Conservation (phyloP, 2,797 vertebrate genomes). For the Ctenosaura bakeri region DNA sequence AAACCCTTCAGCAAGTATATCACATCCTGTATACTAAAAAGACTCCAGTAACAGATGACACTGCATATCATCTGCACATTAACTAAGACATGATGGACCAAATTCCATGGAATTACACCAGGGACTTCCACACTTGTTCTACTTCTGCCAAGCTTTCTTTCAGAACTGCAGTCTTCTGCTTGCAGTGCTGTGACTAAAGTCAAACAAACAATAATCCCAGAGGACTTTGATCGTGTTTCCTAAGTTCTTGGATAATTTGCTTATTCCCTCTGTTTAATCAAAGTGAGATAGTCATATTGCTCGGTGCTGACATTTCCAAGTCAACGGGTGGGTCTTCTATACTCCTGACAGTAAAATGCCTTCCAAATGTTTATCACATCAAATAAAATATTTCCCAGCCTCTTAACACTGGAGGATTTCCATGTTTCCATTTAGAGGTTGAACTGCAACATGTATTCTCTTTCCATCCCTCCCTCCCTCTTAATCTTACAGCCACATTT, state of each 20-base stretch:
- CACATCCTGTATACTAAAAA: constrained; percentile 69
- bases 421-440: constrained; percentile 68
- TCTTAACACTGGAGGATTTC: constrained; percentile 70
- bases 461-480: constrained; percentile 57
- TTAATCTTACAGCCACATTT: constrained; percentile 34
- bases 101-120: constrained; percentile 65
- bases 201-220: constrained; percentile 74
- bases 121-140: constrained; percentile 70
- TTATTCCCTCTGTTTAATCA: constrained; percentile 72
- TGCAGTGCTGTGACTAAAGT: constrained; percentile 75
- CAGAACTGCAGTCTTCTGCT: constrained; percentile 66
- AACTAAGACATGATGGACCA: constrained; percentile 76
- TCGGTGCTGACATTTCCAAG: constrained; percentile 75
- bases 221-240: constrained; percentile 67
- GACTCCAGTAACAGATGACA: constrained; percentile 65
- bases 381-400: constrained; percentile 66
- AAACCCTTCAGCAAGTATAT: constrained; percentile 66
- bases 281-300: constrained; percentile 72
- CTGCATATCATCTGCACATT: constrained; percentile 72
- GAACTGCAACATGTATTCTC: constrained; percentile 45
- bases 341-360: constrained; percentile 73
- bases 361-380: constrained; percentile 79
- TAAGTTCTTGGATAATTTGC: constrained; percentile 74
- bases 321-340: constrained; percentile 73
- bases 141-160: constrained; percentile 64